Evolutionary conservation across 2,888 invertebrate species (phyloP), one percentile per base, ranked within the genome.

Genomic region (Ptychoptera contaminata): DNA sequence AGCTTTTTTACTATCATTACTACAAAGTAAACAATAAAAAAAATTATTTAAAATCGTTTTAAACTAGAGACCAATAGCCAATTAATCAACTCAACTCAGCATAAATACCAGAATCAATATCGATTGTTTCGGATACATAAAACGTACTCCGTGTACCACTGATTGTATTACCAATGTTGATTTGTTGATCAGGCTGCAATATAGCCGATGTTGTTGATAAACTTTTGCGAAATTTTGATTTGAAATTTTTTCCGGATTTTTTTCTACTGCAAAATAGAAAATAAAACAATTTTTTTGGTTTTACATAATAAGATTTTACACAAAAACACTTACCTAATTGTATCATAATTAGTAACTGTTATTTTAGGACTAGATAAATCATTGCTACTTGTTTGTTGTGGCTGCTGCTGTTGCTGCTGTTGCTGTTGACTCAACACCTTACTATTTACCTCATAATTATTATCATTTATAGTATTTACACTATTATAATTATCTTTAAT

Each of bases 61-160:
- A 32, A 32, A 32, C 4, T 11, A 8, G 32, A 9, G 8, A 32
- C 4, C 4, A 7, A 8, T 32, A 32, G 7, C 16, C 31, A 14
- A 15, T 32, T 7, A 15, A 42, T 23, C 3, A 7, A 23, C 23
- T 23, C 23, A 23, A 23, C 67, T 51, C 69, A 14, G 46, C 63
- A 35, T 62, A 73, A 53, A 75, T 74, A 31, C 74, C 75, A 2
- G 75, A 75, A 55, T 77, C 78, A 2, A 75, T 69, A 53, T 79
- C 76, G 53, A 75, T 73, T 0, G 76, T 72, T 50, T 79, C 77
- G 41, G 78, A 78, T 52, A 82, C 60, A 56, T 82, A 82, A 60
- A 82, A 82, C 0, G 79, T 81, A 41, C 82, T 81, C 50, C 76
- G 74, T 1, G 77, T 73, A 39, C 72, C 69, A 52, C 71, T 70